Evolutionary conservation across 2,888 invertebrate species (phyloP).

Genomic region (Nomada flava): DNA sequence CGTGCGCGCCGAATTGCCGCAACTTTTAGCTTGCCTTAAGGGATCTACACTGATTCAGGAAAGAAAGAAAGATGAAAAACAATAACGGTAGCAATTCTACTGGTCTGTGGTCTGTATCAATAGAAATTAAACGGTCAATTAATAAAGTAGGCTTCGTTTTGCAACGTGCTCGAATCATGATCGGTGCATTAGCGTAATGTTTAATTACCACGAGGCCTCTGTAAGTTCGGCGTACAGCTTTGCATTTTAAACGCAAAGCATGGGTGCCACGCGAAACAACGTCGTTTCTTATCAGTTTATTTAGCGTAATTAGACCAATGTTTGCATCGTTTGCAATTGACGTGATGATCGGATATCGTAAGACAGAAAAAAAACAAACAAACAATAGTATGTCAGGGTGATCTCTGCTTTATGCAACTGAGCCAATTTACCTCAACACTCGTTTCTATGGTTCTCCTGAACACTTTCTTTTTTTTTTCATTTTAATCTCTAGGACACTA

Average conservation of each 20-base stretch:
- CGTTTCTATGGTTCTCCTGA: slow-evolving; percentile 36
- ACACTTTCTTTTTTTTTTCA: slow-evolving; percentile 34
- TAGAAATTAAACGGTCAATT: slow-evolving; percentile 59
- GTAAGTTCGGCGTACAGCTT: slow-evolving; percentile 45
- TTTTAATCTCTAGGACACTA: slow-evolving; percentile 33
- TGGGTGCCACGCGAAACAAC: slow-evolving; percentile 55
- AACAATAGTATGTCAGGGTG: slow-evolving; percentile 24
- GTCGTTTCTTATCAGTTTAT: slow-evolving; percentile 32
- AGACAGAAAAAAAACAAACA: neutral
- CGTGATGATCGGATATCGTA: slow-evolving; percentile 32
- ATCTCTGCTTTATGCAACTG: slow-evolving; percentile 39
- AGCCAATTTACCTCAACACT: slow-evolving; percentile 31
- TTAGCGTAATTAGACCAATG: slow-evolving; percentile 42
- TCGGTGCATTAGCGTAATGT: slow-evolving; percentile 17
- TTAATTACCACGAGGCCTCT: slow-evolving; percentile 46
- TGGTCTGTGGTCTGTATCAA: slow-evolving; percentile 33
- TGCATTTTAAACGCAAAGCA: slow-evolving; percentile 39
- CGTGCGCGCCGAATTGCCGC: slow-evolving; percentile 10
- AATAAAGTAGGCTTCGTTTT: slow-evolving; percentile 43
- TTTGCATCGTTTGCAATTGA: slow-evolving; percentile 26
- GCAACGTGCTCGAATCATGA: slow-evolving; percentile 13
- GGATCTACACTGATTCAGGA: slow-evolving; percentile 35
- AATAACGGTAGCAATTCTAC: slow-evolving; percentile 5
- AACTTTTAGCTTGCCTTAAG: slow-evolving; percentile 31
- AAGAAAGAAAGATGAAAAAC: neutral